phyloP scores from a whole-genome alignment of 2,797 vertebrate species.

The Pipistrellus kuhlii region DNA sequence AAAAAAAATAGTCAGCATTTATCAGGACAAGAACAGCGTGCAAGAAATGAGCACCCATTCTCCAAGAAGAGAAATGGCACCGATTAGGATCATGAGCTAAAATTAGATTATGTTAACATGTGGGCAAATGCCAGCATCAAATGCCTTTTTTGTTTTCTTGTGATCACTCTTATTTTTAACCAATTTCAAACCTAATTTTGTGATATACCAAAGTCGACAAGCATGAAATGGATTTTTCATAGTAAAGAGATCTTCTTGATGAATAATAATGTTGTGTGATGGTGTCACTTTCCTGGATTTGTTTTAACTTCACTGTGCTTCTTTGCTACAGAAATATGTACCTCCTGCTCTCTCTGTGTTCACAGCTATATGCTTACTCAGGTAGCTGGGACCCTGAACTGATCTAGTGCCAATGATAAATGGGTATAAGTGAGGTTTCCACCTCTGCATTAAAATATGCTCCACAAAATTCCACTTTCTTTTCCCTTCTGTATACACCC shows the following conservation, averaged over 20 bases:
- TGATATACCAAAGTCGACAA: conserved; percentile 79
- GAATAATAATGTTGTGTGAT: conserved; percentile 66
- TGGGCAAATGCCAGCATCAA: conserved; percentile 66
- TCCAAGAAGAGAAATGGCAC: conserved; percentile 28
- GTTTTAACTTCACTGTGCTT: conserved; percentile 7
- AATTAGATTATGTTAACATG: conserved; percentile 76
- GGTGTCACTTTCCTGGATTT: background rate
- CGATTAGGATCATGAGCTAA: conserved; percentile 51
- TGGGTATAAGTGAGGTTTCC: background rate
- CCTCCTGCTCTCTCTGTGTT: background rate
- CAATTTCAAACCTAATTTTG: conserved; percentile 76
- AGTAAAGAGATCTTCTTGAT: conserved; percentile 59
- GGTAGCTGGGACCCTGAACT: background rate
- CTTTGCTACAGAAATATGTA: background rate
- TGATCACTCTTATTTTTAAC: conserved; percentile 77
- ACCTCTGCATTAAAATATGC: background rate
- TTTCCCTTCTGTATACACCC: background rate
- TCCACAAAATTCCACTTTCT: background rate
- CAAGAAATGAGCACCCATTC: conserved; percentile 44
- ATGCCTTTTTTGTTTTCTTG: conserved; percentile 71
- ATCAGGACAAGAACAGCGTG: background rate
- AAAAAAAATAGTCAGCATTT: background rate
- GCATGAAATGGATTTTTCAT: conserved; percentile 80
- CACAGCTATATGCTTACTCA: background rate
- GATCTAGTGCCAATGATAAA: background rate